Percentiles rank a stretch among this genome's conserved stretches.
Conservation (phyloP, 2,888 invertebrate genomes). For the Hirudinaria manillensis region DNA sequence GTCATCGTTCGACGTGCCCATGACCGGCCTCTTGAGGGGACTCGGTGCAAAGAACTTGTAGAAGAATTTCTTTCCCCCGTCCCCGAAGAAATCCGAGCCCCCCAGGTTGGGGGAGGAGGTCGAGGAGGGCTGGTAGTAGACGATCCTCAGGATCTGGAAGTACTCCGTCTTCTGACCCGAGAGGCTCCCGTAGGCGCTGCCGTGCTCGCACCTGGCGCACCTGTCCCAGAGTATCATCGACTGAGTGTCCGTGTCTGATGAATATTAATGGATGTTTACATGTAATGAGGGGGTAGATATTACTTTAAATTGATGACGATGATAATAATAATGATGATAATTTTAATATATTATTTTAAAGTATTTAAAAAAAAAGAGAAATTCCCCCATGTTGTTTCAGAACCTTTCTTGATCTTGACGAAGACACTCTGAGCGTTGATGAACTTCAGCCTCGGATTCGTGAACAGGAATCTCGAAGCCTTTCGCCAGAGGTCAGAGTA, state of each 20-base stretch:
- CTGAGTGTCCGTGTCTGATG: constrained; percentile 25
- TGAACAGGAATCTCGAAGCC: constrained; percentile 35
- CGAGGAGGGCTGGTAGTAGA: constrained; percentile 27
- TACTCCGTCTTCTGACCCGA: constrained; percentile 34
- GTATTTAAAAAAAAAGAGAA: too few species aligned
- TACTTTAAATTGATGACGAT: too few species aligned
- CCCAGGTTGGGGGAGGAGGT: background rate
- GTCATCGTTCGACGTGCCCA: constrained; percentile 21
- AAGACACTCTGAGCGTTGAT: constrained; percentile 38
- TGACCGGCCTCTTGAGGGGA: constrained; percentile 22
- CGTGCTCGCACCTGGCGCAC: constrained; percentile 33
- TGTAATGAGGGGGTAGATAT: background rate
- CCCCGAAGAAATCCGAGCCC: background rate
- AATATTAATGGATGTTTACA: background rate
- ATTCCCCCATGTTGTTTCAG: background rate
- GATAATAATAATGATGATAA: too few species aligned
- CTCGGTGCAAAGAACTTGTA: constrained; percentile 34
- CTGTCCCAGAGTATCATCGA: constrained; percentile 32
- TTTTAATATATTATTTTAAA: too few species aligned
- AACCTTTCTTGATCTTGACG: constrained; percentile 40
- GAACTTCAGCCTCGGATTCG: constrained; percentile 31
- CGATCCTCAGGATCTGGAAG: constrained; percentile 34
- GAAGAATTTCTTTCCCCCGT: constrained; percentile 29
- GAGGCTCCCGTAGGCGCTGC: constrained; percentile 35
- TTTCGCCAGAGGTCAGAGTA: constrained; percentile 37